These are phyloP conservation scores for Tridacna crocea DNA, from an alignment of 2,888 invertebrate species.

Conservation along the genomic window DNA sequence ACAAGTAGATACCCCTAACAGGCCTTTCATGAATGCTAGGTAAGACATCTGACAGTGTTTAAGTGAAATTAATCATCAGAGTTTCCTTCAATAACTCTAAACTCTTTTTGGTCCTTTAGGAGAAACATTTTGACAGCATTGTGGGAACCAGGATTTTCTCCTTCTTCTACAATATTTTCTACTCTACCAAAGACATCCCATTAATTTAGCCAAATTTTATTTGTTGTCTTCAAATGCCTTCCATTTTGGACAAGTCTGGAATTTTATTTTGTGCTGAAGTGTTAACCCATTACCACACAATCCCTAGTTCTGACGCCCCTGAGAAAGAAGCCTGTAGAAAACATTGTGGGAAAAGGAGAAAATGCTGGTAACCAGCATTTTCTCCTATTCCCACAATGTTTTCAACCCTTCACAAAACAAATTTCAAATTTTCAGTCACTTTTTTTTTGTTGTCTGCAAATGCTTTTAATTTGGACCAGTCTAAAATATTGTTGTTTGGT, in stretches of 20 bases:
- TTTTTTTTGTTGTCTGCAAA: too few species aligned
- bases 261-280: background rate
- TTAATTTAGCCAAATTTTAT: background rate
- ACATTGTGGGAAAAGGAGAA: too few species aligned
- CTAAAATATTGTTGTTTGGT: too few species aligned
- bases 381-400: background rate
- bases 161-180: background rate
- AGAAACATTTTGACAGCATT: too few species aligned
- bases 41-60: background rate
- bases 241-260: background rate
- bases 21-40: slow-evolving; percentile 2
- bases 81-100: background rate
- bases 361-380: too few species aligned
- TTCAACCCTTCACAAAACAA: background rate
- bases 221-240: background rate
- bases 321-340: too few species aligned
- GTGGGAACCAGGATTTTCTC: background rate
- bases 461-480: too few species aligned
- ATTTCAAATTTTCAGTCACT: too few species aligned
- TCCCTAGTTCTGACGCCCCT: too few species aligned
- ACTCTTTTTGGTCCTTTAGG: too few species aligned
- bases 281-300: too few species aligned
- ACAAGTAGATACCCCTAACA: slow-evolving; percentile 16
- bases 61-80: background rate
- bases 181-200: background rate